phyloP scores from a whole-genome alignment of 2,888 invertebrate genomes.

The Lordiphosa andalusiaca region DNA sequence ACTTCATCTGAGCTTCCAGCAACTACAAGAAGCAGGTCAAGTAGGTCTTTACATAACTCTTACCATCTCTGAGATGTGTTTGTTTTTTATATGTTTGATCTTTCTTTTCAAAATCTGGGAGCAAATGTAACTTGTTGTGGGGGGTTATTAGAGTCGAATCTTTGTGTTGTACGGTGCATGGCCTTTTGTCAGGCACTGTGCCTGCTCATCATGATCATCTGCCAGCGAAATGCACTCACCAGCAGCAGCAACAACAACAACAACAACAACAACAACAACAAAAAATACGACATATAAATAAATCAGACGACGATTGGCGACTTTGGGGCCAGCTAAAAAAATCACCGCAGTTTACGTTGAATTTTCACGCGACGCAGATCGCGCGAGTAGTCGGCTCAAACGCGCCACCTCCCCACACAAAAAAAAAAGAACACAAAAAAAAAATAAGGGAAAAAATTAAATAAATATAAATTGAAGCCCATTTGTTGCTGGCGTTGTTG shows the following conservation, averaged over 20 bases:
- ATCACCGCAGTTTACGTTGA: slow-evolving; percentile 58
- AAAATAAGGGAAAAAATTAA: too few relatives aligned
- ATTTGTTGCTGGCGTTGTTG: too few relatives aligned
- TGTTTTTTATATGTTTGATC: too few relatives aligned
- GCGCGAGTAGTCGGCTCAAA: slow-evolving; percentile 38
- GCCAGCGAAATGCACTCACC: slow-evolving; percentile 15
- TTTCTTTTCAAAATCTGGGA: too few relatives aligned
- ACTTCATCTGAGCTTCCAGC: too few relatives aligned
- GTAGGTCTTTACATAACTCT: too few relatives aligned
- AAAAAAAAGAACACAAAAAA: slow-evolving; percentile 1
- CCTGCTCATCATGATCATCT: slow-evolving; percentile 8
- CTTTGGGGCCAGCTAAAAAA: slow-evolving; percentile 41
- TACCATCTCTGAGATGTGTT: too few relatives aligned
- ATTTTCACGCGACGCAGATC: slow-evolving; percentile 66
- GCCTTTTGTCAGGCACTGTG: slow-evolving; percentile 2
- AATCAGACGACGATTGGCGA: slow-evolving; percentile 39
- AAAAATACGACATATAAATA: slow-evolving; percentile 46
- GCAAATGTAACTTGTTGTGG: too few relatives aligned
- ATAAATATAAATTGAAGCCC: too few relatives aligned
- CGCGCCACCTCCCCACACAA: neutral
- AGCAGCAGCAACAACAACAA: slow-evolving; percentile 14
- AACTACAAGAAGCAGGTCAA: too few relatives aligned
- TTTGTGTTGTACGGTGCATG: too few relatives aligned
- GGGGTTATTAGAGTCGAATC: too few relatives aligned
- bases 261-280: slow-evolving; percentile 16